A percentile compares a stretch with the other conserved stretches of the same genome.
Conservation (phyloP, 2,113 vertebrate species). For the Corythoichthys haematopterus region DNA sequence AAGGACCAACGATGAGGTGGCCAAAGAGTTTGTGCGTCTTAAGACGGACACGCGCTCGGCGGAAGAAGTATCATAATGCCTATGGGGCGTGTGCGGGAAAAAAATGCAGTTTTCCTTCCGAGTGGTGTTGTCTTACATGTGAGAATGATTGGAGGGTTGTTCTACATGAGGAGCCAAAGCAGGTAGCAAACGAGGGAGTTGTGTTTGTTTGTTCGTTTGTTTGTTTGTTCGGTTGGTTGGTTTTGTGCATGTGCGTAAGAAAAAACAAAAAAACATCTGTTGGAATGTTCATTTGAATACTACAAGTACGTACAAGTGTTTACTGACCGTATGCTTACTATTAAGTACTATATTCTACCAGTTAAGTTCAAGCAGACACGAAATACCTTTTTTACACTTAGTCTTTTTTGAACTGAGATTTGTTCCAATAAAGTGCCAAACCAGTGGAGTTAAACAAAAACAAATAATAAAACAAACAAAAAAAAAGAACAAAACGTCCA, state of each 20-base stretch:
- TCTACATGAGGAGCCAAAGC: slow-evolving; percentile 52
- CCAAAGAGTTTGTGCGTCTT: slow-evolving; percentile 96
- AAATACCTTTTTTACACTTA: slow-evolving; percentile 81
- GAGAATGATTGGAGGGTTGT: slow-evolving; percentile 6
- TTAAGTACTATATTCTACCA: slow-evolving; percentile 80
- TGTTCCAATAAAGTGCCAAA: slow-evolving; percentile 99
- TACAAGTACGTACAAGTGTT: slow-evolving; percentile 85
- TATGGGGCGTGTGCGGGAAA: neutral
- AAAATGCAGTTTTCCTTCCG: slow-evolving; percentile 49
- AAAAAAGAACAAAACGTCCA: slow-evolving; percentile 68
- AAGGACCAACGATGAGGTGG: slow-evolving; percentile 91
- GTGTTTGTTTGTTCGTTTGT: slow-evolving; percentile 72
- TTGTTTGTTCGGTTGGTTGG: slow-evolving; percentile 64
- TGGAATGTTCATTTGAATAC: slow-evolving; percentile 89
- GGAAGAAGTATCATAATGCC: slow-evolving; percentile 79
- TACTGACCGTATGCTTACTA: slow-evolving; percentile 84
- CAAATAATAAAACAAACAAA: slow-evolving; percentile 65
- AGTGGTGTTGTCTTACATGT: slow-evolving; percentile 53
- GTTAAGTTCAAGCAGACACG: slow-evolving; percentile 79
- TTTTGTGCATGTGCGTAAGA: slow-evolving; percentile 87
- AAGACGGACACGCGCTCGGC: slow-evolving; percentile 87
- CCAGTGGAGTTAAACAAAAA: slow-evolving; percentile 72
- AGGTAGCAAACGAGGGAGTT: slow-evolving; percentile 39
- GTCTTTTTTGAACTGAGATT: slow-evolving; percentile 87
- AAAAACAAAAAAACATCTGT: slow-evolving; percentile 72